Percentiles rank a stretch among this genome's conserved stretches.
These are phyloP conservation scores for Thymelicus lineola DNA, from an alignment of 2,888 invertebrate species.

Conservation along the genomic window DNA sequence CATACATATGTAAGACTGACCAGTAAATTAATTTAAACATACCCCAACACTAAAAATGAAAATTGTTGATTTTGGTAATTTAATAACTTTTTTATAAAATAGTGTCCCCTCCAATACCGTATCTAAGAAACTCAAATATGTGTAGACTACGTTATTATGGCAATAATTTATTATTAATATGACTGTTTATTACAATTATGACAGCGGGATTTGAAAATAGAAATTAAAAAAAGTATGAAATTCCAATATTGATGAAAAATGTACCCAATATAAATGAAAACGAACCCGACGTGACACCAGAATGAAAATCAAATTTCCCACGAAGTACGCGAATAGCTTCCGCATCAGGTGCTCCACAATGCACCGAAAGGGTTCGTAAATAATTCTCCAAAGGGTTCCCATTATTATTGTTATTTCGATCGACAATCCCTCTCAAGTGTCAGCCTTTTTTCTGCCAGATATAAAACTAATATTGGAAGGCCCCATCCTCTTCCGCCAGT, in stretches of 20 bases:
- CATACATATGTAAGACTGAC: no score
- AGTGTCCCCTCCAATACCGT: no score
- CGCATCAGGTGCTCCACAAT: slow-evolving; percentile 76
- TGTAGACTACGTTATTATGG: no score
- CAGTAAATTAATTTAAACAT: no score
- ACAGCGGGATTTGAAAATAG: no score
- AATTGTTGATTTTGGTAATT: no score
- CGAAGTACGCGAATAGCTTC: slow-evolving; percentile 79
- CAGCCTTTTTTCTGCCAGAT: slow-evolving; percentile 76
- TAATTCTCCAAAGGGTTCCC: slow-evolving; percentile 71
- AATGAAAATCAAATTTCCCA: slow-evolving; percentile 63
- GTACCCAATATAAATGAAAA: not conserved
- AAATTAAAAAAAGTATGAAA: no score
- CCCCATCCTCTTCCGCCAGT: slow-evolving; percentile 83
- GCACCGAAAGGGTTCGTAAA: slow-evolving; percentile 75
- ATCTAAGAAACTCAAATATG: no score
- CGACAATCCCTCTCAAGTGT: slow-evolving; percentile 78
- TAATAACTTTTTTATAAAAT: no score
- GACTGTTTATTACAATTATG: no score
- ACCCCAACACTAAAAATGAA: no score
- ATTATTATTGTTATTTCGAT: slow-evolving; percentile 79
- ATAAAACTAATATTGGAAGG: slow-evolving; percentile 85
- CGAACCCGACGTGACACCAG: slow-evolving; percentile 21
- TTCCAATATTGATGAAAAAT: slow-evolving; percentile 3
- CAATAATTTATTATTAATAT: no score